phyloP scores from a whole-genome alignment of 2,888 invertebrate species.

The Sympetrum striolatum region DNA sequence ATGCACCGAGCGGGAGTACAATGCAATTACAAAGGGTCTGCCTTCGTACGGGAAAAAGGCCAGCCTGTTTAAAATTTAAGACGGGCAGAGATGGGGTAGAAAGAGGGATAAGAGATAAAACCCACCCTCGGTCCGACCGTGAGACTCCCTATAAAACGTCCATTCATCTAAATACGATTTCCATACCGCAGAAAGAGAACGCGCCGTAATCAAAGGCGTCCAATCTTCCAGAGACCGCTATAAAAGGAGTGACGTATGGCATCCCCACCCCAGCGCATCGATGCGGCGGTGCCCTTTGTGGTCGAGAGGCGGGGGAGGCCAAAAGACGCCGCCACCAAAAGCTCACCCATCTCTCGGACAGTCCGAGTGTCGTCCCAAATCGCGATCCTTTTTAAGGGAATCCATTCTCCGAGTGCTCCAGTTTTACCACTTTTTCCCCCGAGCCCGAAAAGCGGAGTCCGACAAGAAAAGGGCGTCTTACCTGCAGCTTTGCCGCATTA shows the following conservation, averaged over 20 bases:
- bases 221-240: conserved; percentile 1
- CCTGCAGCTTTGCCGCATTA: background rate
- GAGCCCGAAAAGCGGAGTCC: background rate
- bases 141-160: conserved; percentile 20
- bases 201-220: conserved; percentile 25
- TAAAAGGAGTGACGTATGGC: background rate
- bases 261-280: background rate
- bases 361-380: background rate
- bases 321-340: background rate
- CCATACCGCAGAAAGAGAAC: background rate
- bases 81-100: background rate
- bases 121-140: background rate
- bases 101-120: background rate
- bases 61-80: background rate
- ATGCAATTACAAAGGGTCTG: background rate
- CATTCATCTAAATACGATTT: conserved; percentile 42
- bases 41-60: background rate
- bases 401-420: background rate
- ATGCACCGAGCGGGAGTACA: background rate
- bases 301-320: background rate
- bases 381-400: background rate
- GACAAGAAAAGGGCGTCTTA: background rate
- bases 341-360: background rate
- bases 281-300: background rate
- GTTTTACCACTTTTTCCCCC: background rate